These are phyloP conservation scores for Gnathonemus longibarbis DNA, from an alignment of 2,113 vertebrate genomes.

Conservation along the genomic window DNA sequence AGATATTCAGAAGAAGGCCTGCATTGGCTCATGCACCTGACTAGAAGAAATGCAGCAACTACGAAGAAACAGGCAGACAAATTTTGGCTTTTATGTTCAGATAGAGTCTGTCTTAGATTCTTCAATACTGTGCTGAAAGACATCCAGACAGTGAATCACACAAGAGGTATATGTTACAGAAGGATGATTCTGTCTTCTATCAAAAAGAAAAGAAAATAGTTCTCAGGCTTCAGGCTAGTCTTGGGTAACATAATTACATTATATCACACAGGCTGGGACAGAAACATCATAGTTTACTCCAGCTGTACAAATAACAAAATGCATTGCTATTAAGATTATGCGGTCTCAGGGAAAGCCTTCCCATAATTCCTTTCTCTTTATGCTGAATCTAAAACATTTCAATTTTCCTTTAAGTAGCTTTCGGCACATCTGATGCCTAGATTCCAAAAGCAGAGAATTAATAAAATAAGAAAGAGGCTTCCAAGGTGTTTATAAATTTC, in stretches of 20 bases:
- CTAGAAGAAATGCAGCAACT: not conserved
- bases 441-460: slow-evolving; percentile 62
- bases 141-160: not conserved
- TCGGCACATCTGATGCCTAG: slow-evolving; percentile 64
- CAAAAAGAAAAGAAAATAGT: not conserved
- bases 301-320: slow-evolving; percentile 75
- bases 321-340: slow-evolving; percentile 62
- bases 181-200: not conserved
- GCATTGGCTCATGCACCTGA: not conserved
- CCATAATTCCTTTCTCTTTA: slow-evolving; percentile 66
- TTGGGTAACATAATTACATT: not conserved
- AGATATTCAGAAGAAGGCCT: not conserved
- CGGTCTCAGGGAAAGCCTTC: slow-evolving; percentile 50
- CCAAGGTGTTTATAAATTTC: slow-evolving; percentile 75
- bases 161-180: not conserved
- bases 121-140: not conserved
- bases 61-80: not conserved
- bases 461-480: slow-evolving; percentile 67
- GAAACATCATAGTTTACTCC: slow-evolving; percentile 46
- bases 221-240: not conserved
- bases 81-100: not conserved
- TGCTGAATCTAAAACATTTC: slow-evolving; percentile 64
- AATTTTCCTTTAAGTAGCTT: slow-evolving; percentile 64
- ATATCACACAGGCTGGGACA: not conserved
- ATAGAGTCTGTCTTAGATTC: not conserved